These are phyloP conservation scores for Apeira syringaria DNA, from an alignment of 2,888 invertebrate genomes.

Conservation along the genomic window DNA sequence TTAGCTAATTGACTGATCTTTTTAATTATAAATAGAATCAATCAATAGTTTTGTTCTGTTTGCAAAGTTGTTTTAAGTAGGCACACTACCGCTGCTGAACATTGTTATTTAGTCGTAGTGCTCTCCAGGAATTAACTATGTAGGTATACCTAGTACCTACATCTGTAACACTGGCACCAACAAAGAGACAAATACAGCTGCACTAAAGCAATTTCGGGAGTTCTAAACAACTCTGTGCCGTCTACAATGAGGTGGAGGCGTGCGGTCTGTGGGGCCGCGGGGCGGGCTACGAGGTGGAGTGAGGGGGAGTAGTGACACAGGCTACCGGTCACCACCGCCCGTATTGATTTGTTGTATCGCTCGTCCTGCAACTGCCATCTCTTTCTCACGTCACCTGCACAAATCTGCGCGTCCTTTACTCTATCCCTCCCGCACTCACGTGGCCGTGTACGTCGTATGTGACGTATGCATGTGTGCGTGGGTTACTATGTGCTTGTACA, in stretches of 20 bases:
- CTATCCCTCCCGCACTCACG: constrained; percentile 68
- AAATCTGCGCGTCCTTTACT: constrained; percentile 42
- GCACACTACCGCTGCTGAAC: no score
- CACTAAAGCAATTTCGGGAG: constrained; percentile 52
- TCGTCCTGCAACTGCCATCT: constrained; percentile 79
- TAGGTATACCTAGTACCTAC: no score
- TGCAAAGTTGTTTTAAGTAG: no score
- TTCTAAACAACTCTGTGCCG: constrained; percentile 70
- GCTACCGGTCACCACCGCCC: constrained; percentile 84
- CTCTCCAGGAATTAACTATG: no score
- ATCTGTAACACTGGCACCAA: constrained; percentile 21
- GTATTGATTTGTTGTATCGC: constrained; percentile 85
- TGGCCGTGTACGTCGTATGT: constrained; percentile 67
- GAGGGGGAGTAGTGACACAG: constrained; percentile 71
- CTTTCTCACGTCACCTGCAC: constrained; percentile 60
- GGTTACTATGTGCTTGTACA: constrained; percentile 52
- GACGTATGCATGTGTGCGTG: constrained; percentile 46
- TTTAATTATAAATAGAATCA: no score
- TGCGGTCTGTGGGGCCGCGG: constrained; percentile 63
- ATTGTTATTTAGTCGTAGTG: no score
- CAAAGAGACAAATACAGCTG: constrained; percentile 41
- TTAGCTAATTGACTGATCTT: no score
- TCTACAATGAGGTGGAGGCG: constrained; percentile 80
- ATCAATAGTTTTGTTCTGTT: no score
- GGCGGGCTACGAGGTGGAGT: constrained; percentile 17